phyloP scores from a whole-genome alignment of 37 sponge, comb jelly and placozoan genomes.

The Eunapius fragilis region DNA sequence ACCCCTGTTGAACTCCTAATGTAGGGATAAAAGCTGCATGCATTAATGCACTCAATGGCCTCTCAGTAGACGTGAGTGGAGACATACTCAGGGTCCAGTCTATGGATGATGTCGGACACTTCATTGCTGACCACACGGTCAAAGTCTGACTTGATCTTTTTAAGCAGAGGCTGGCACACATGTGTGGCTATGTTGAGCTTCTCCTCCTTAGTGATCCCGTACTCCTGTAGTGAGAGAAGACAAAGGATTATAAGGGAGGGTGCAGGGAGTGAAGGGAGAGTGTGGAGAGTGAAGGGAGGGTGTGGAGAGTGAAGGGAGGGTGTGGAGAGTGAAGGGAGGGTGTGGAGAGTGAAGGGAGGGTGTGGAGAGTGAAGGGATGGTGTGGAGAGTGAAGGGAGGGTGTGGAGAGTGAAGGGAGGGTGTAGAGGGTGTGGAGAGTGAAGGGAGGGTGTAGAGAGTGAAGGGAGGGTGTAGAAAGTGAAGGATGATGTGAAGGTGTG shows the following conservation, averaged over 20 bases:
- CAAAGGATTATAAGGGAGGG: neutral
- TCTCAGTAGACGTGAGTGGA: too few species aligned
- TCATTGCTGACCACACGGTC: conserved; percentile 63
- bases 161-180: conserved; percentile 73
- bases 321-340: neutral
- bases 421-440: neutral
- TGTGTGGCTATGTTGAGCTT: conserved; percentile 81
- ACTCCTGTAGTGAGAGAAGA: conserved; percentile 64
- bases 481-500: too few species aligned
- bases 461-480: neutral
- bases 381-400: neutral
- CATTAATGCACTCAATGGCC: neutral
- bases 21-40: conserved; percentile 3
- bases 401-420: neutral
- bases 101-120: conserved; percentile 69
- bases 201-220: conserved; percentile 88
- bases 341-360: neutral
- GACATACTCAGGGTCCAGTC: conserved; percentile 78
- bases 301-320: neutral
- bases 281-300: neutral
- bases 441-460: neutral
- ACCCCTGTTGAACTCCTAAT: conserved; percentile 73
- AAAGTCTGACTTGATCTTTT: conserved; percentile 88
- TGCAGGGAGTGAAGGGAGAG: neutral
- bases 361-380: neutral